Conservation (phyloP, 2,797 vertebrate genomes). For the Pristis pectinata region DNA sequence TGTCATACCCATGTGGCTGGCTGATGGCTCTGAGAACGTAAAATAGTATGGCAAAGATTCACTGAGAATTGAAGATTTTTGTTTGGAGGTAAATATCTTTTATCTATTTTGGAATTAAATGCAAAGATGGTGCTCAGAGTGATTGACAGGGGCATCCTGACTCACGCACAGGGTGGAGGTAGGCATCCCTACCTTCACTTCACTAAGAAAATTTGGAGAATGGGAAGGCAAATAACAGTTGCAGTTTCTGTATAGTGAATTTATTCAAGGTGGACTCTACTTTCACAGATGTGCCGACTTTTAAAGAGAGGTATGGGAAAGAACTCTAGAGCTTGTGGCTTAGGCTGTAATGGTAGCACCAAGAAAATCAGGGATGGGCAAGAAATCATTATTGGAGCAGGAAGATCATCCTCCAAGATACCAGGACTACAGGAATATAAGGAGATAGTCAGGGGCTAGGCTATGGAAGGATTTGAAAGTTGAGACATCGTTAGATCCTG, state of each 20-base stretch:
- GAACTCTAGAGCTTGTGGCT: neutral
- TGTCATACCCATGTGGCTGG: neutral
- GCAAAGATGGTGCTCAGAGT: too few relatives aligned
- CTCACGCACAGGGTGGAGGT: neutral
- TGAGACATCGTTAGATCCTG: neutral
- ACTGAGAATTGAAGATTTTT: neutral
- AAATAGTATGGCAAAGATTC: too few relatives aligned
- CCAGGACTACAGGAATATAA: neutral
- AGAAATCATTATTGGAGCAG: neutral
- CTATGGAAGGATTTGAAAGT: neutral
- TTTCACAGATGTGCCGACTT: too few relatives aligned
- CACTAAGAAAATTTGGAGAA: neutral
- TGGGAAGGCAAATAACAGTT: neutral
- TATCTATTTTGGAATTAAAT: neutral
- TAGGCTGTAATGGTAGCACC: neutral
- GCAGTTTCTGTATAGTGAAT: too few relatives aligned
- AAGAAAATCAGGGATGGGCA: neutral
- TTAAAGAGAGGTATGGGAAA: neutral
- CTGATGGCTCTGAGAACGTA: neutral
- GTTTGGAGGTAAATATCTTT: neutral
- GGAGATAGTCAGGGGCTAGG: neutral
- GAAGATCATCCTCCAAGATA: neutral
- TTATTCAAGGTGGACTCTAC: too few relatives aligned
- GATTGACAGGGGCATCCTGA: neutral
- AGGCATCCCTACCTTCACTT: neutral